Conservation (phyloP, 1,140 invertebrate genomes). For the Nomia melanderi region DNA sequence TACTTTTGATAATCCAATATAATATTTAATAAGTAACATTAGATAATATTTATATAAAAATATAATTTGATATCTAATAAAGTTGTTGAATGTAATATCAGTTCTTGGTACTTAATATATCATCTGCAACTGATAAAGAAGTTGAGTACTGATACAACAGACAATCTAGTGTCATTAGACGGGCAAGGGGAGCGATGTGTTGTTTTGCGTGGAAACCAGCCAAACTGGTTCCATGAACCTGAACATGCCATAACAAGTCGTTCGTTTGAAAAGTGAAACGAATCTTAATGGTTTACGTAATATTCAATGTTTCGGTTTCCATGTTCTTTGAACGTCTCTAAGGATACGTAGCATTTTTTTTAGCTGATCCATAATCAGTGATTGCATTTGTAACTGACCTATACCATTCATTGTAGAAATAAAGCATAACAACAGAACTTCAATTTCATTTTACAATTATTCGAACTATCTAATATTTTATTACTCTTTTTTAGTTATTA, state of each 20-base stretch:
- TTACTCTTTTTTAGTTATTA: no score
- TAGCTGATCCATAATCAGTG: neutral
- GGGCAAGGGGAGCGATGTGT: neutral
- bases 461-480: no score
- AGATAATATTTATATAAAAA: no score
- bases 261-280: conserved; percentile 8
- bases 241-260: neutral
- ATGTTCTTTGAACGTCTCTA: no score
- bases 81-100: no score
- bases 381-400: neutral
- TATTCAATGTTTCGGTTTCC: neutral
- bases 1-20: no score
- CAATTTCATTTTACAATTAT: no score
- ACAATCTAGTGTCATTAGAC: neutral
- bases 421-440: neutral
- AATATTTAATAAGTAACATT: no score
- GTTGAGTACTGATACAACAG: neutral
- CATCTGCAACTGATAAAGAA: neutral
- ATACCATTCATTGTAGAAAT: neutral
- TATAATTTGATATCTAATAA: no score
- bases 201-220: neutral
- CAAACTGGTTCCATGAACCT: conserved; percentile 8
- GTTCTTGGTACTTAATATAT: no score
- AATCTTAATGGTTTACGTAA: neutral
- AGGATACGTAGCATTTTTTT: neutral